phyloP scores from a whole-genome alignment of 2,888 invertebrate genomes.

The Xestobium rufovillosum region DNA sequence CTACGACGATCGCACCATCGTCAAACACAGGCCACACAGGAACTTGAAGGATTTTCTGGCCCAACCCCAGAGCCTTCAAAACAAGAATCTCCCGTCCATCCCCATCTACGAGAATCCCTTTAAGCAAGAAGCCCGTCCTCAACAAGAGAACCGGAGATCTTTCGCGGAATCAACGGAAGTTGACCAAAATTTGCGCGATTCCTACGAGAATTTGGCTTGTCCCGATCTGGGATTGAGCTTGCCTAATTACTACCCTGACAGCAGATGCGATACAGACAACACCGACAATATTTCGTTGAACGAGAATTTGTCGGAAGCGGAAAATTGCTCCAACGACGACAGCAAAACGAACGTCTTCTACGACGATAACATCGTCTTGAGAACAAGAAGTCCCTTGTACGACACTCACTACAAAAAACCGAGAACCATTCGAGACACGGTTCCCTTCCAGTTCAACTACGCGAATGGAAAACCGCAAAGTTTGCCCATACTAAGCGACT shows the following conservation, averaged over 20 bases:
- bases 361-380: slow-evolving; percentile 40
- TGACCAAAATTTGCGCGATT: slow-evolving; percentile 17
- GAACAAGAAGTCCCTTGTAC: slow-evolving; percentile 33
- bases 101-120: background rate
- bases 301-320: slow-evolving; percentile 21
- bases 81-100: background rate
- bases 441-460: slow-evolving; percentile 28
- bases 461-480: slow-evolving; percentile 28
- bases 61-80: slow-evolving; percentile 1
- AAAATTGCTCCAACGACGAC: slow-evolving; percentile 24
- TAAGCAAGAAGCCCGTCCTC: slow-evolving; percentile 8
- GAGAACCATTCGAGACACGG: slow-evolving; percentile 37
- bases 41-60: no score
- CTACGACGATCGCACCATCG: no score
- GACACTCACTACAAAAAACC: slow-evolving; percentile 31
- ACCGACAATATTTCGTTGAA: slow-evolving; percentile 41
- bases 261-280: slow-evolving; percentile 44
- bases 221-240: slow-evolving; percentile 42
- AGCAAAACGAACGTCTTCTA: no score
- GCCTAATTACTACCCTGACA: slow-evolving; percentile 42
- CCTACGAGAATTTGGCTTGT: slow-evolving; percentile 32
- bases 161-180: slow-evolving; percentile 36
- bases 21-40: no score
- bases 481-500: slow-evolving; percentile 22
- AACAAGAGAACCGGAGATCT: slow-evolving; percentile 10